These are phyloP conservation scores for Acipenser oxyrinchus DNA, from an alignment of 2,797 vertebrate species.

Conservation along the genomic window DNA sequence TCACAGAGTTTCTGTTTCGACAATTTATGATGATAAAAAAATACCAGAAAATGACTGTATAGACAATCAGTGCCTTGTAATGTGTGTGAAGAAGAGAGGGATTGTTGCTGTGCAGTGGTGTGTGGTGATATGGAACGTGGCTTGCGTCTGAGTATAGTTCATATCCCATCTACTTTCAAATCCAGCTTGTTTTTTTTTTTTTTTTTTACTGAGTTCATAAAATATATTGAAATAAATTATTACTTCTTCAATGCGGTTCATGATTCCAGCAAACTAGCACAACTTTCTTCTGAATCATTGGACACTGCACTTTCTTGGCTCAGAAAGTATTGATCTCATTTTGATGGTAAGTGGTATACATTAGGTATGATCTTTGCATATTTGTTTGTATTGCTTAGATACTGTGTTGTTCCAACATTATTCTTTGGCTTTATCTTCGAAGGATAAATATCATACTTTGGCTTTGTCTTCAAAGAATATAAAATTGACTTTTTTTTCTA, in stretches of 20 bases:
- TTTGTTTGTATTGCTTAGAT: too few species aligned
- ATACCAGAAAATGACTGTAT: conserved; percentile 50
- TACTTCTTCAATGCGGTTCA: background rate
- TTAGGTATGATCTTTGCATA: too few species aligned
- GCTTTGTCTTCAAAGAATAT: too few species aligned
- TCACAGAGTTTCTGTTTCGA: conserved; percentile 46
- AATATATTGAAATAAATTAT: background rate
- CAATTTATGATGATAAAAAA: conserved; percentile 53
- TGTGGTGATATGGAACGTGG: conserved; percentile 52
- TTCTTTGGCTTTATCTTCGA: too few species aligned
- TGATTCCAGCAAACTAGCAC: too few species aligned
- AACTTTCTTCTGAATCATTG: too few species aligned
- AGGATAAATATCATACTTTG: too few species aligned
- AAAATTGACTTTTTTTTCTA: too few species aligned
- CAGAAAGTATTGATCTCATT: too few species aligned
- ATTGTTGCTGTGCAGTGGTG: conserved; percentile 52
- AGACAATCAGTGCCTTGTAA: conserved; percentile 40
- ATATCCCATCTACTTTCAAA: conserved; percentile 1
- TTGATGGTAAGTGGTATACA: too few species aligned
- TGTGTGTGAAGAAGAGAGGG: conserved; percentile 41
- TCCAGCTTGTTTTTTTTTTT: conserved; percentile 1
- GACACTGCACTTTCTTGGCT: too few species aligned
- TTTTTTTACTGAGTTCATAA: background rate
- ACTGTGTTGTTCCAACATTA: too few species aligned
- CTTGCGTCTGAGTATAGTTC: conserved; percentile 31